A percentile compares a stretch with the other conserved stretches of the same genome.
phyloP scores from a whole-genome alignment of 1,140 invertebrate genomes.

The Mya arenaria region DNA sequence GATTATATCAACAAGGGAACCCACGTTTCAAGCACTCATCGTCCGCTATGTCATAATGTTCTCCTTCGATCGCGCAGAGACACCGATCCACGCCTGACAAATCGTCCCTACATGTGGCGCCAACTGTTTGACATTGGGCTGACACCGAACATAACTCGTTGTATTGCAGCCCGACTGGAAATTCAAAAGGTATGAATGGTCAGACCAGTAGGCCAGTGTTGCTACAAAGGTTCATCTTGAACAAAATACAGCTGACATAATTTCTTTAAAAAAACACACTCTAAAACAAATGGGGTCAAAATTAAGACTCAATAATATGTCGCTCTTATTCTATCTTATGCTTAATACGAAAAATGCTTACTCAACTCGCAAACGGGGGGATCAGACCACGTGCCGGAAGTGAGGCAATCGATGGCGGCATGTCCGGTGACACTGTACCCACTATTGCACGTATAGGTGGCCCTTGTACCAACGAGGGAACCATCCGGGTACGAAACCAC shows the following conservation, averaged over 20 bases:
- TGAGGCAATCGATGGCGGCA: conserved; percentile 1
- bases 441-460: conserved; percentile 16
- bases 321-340: too few relatives aligned
- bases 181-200: too few relatives aligned
- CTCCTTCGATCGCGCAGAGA: conserved; percentile 11
- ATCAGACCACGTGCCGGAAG: conserved; percentile 7
- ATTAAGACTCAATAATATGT: too few relatives aligned
- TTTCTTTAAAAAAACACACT: too few relatives aligned
- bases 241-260: too few relatives aligned
- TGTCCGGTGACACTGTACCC: conserved; percentile 37
- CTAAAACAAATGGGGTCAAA: too few relatives aligned
- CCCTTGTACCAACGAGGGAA: conserved; percentile 13
- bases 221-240: too few relatives aligned
- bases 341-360: conserved; percentile 4
- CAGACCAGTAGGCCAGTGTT: too few relatives aligned
- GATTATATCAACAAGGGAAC: too few relatives aligned
- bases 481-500: not conserved
- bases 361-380: conserved; percentile 21
- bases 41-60: conserved; percentile 15
- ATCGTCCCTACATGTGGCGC: conserved; percentile 24
- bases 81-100: conserved; percentile 21
- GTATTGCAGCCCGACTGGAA: conserved; percentile 21
- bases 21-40: conserved; percentile 32
- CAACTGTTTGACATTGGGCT: conserved; percentile 22
- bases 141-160: conserved; percentile 23